Percentiles rank a stretch among this genome's conserved stretches.
phyloP scores from a whole-genome alignment of 1,140 invertebrate species.

The Lepidostoma basale region DNA sequence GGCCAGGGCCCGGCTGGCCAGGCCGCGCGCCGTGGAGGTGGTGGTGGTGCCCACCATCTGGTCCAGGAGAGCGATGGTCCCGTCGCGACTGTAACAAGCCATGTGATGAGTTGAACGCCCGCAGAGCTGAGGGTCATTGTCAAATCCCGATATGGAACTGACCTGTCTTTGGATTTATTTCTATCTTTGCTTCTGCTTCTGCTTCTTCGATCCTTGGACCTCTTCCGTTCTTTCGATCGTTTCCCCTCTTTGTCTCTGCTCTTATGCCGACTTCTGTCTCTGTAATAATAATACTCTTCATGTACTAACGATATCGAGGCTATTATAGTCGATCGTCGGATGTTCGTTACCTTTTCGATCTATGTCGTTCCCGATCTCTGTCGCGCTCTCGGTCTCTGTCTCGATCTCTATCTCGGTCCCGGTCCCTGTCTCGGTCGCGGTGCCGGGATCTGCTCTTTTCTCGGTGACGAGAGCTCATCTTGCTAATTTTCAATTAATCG shows the following conservation, averaged over 20 bases:
- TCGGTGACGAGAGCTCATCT: slow-evolving; percentile 49
- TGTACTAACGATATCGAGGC: too few species aligned
- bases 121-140: too few species aligned
- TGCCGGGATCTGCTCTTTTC: slow-evolving; percentile 47
- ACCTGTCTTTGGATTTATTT: slow-evolving; percentile 62
- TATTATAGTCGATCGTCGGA: too few species aligned
- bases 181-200: slow-evolving; percentile 55
- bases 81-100: slow-evolving; percentile 50
- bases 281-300: slow-evolving; percentile 12
- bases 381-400: slow-evolving; percentile 54
- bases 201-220: slow-evolving; percentile 44
- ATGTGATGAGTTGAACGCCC: neutral
- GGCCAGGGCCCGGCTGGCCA: slow-evolving; percentile 48
- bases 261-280: slow-evolving; percentile 47
- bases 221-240: slow-evolving; percentile 43
- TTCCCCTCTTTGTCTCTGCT: slow-evolving; percentile 58
- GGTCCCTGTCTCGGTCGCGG: slow-evolving; percentile 52
- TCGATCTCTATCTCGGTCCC: slow-evolving; percentile 52
- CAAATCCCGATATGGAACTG: neutral
- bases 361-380: slow-evolving; percentile 50
- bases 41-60: slow-evolving; percentile 61
- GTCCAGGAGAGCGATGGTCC: slow-evolving; percentile 58
- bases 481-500: too few species aligned
- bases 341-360: slow-evolving; percentile 53
- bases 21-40: slow-evolving; percentile 55